phyloP scores from a whole-genome alignment of 2,113 vertebrate species.

The Dendrocopos noguchii region DNA sequence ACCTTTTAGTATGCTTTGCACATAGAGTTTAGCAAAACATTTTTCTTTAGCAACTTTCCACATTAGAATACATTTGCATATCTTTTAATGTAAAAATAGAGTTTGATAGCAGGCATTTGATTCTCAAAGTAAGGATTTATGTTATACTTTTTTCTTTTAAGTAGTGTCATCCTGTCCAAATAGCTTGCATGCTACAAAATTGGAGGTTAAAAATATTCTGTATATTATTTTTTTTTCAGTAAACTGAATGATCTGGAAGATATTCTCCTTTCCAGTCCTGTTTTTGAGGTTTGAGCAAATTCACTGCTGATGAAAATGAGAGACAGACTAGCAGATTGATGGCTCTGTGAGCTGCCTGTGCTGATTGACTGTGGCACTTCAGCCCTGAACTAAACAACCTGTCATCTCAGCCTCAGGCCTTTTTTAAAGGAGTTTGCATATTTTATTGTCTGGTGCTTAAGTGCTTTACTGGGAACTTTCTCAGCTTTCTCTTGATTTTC shows the following conservation, averaged over 20 bases:
- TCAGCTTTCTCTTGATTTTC: neutral
- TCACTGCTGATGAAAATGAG: neutral
- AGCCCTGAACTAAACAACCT: neutral
- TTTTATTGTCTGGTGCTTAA: neutral
- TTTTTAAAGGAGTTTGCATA: neutral
- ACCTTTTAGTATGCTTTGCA: neutral
- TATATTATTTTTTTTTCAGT: neutral
- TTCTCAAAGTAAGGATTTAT: neutral
- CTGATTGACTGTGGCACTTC: neutral
- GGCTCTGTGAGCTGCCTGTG: neutral
- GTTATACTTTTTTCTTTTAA: neutral
- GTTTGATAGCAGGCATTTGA: neutral
- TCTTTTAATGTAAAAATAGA: neutral
- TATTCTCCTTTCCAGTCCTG: neutral
- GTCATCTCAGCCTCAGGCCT: neutral
- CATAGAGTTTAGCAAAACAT: neutral
- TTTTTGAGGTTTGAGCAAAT: neutral
- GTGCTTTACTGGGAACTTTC: neutral
- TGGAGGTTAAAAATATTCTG: neutral
- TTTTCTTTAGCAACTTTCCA: neutral
- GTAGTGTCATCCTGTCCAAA: neutral
- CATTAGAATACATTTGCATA: neutral
- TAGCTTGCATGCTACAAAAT: neutral
- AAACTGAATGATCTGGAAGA: neutral
- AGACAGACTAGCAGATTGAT: neutral